Percentiles rank a stretch among this genome's conserved stretches.
Evolutionary conservation across 2,797 vertebrate species (phyloP).

Genomic region (Phoeniculus purpureus): DNA sequence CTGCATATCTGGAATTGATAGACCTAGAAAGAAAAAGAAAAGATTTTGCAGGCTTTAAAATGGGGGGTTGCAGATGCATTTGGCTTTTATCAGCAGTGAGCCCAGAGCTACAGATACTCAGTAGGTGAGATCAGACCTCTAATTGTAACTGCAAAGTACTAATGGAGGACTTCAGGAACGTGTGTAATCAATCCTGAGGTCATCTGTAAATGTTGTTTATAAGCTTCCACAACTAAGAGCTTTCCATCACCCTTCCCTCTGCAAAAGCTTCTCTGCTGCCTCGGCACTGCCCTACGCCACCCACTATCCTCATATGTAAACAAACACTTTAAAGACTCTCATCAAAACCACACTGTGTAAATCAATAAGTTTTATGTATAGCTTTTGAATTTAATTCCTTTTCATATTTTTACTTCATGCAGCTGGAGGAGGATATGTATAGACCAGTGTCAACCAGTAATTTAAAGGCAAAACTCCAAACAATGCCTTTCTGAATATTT

Average conservation of each 20-base stretch:
- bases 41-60: neutral
- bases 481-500: neutral
- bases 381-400: neutral
- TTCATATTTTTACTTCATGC: neutral
- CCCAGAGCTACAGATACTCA: neutral
- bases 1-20: neutral
- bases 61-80: neutral
- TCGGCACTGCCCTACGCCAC: neutral
- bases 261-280: neutral
- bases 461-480: conserved; percentile 17
- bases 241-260: neutral
- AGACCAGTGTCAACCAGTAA: neutral
- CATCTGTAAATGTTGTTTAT: neutral
- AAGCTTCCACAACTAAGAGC: neutral
- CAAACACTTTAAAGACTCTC: neutral
- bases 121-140: neutral
- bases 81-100: neutral
- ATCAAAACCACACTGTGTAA: neutral
- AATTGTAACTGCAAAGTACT: neutral
- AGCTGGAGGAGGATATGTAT: neutral
- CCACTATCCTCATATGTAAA: neutral
- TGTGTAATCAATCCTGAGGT: neutral
- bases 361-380: neutral
- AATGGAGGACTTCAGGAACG: neutral
- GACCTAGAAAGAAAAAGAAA: neutral